Evolutionary conservation across 1,140 invertebrate species (phyloP), one percentile per base, ranked within the genome.

Genomic region (Drosophila seguyi): DNA sequence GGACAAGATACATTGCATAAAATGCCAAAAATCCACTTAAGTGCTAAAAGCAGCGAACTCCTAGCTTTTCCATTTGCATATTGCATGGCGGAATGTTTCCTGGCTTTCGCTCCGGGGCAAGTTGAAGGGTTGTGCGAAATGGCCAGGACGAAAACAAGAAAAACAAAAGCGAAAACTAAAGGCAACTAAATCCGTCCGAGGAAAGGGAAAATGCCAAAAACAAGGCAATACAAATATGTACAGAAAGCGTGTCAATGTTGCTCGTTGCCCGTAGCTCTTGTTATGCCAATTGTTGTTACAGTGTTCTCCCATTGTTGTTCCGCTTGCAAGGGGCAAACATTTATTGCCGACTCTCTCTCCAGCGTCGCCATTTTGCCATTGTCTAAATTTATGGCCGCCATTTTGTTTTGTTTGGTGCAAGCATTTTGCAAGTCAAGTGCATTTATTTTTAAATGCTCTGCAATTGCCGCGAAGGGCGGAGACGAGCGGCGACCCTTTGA

Each of bases 11-110:
- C 75, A 78, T 67, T 77, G 66, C 62, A 74, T 81, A 66, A 85
- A 86, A 84, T 86, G 81, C 81, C 82, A 85, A 86, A 85, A 86
- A 78, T 77, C 81, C 68, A 85, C 82, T 85, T 85, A 86, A 85
- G 71, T 75, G 81, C 50, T 68, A 83, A 79, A 75, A 77, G 80
- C 68, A 48, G 47, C 53, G 59, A 72, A 52, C 48, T 56, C 42
- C 59, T 14, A 60, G 42, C 71, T 39, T 42, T 55, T 22, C 53
- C 71, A 52, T 61, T 75, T 59, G 50, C 74, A 79, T 76, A 85
- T 84, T 74, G 76, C 81, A 85, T 66, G 68, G 65, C 61, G 34
- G 55, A 48, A 58, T 72, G 52, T 71, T 72, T 72, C 68, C 68
- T 72, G 68, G 31, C 45, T 60, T 65, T 27, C 45, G n/a, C 39